Percentiles rank a stretch among this genome's conserved stretches.
phyloP scores from a whole-genome alignment of 2,113 vertebrate species.

The Brachyistius frenatus region DNA sequence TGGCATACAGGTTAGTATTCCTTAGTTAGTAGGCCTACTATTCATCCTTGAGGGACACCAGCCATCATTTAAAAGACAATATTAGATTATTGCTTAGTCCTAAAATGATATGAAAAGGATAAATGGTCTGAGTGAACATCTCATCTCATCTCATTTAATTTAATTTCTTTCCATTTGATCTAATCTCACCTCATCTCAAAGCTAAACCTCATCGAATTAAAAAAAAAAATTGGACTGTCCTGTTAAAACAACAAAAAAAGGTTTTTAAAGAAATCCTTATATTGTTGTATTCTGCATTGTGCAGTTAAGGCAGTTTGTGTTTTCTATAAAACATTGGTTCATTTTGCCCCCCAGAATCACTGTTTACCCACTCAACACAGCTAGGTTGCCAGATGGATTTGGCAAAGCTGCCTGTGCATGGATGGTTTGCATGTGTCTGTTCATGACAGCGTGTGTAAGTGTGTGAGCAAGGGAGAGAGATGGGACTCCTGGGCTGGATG shows the following conservation, averaged over 20 bases:
- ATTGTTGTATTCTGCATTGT: neutral
- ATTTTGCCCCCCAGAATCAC: conserved; percentile 33
- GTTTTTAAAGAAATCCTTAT: neutral
- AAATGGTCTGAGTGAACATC: no score
- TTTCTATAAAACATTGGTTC: conserved; percentile 27
- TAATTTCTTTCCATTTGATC: no score
- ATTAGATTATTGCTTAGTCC: no score
- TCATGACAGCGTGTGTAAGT: conserved; percentile 16
- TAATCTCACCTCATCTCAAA: no score
- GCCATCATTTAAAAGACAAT: no score
- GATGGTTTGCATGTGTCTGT: conserved; percentile 34
- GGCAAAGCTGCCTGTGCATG: conserved; percentile 52
- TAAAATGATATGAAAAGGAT: no score
- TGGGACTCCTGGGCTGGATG: conserved; percentile 56
- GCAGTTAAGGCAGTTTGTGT: conserved; percentile 7
- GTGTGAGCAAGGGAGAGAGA: conserved; percentile 4
- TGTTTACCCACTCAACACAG: conserved; percentile 52
- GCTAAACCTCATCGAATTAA: no score
- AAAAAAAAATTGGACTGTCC: no score
- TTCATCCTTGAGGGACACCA: no score
- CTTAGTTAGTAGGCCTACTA: no score
- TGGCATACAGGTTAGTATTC: no score
- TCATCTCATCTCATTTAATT: neutral
- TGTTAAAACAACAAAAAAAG: neutral
- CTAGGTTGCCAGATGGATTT: conserved; percentile 56